Conservation (phyloP, 2,888 invertebrate genomes). For the Drosophila anceps region DNA sequence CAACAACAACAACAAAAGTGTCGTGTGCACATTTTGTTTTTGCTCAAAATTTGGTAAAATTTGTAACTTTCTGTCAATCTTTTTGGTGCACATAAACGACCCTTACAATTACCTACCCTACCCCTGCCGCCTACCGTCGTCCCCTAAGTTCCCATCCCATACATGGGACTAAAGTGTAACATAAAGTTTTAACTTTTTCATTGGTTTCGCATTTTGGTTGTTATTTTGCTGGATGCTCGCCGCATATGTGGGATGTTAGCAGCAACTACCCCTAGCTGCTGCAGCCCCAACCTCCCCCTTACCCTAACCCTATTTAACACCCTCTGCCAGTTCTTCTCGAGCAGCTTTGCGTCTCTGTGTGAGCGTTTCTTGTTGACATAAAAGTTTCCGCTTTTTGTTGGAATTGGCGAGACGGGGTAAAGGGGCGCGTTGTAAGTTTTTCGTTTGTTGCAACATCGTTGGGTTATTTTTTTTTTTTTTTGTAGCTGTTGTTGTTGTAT, state of each 20-base stretch:
- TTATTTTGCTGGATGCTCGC: constrained; percentile 37
- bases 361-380: constrained; percentile 71
- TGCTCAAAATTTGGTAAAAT: constrained; percentile 24
- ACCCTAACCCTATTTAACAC: neutral
- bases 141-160: neutral
- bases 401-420: neutral
- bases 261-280: neutral
- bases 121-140: neutral
- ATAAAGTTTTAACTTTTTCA: constrained; percentile 64
- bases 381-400: constrained; percentile 62
- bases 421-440: constrained; percentile 25
- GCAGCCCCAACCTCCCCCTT: neutral
- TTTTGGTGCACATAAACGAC: constrained; percentile 29
- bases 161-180: constrained; percentile 37
- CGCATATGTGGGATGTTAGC: constrained; percentile 43
- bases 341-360: constrained; percentile 31
- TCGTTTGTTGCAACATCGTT: constrained; percentile 34
- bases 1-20: neutral
- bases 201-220: constrained; percentile 58
- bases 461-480: constrained; percentile 25
- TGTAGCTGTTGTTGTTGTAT: constrained; percentile 18
- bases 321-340: constrained; percentile 3
- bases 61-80: constrained; percentile 53
- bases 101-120: constrained; percentile 21
- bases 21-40: constrained; percentile 3